Conservation (phyloP, 1,140 invertebrate species). For the Pseudomyrmex cubaensis region DNA sequence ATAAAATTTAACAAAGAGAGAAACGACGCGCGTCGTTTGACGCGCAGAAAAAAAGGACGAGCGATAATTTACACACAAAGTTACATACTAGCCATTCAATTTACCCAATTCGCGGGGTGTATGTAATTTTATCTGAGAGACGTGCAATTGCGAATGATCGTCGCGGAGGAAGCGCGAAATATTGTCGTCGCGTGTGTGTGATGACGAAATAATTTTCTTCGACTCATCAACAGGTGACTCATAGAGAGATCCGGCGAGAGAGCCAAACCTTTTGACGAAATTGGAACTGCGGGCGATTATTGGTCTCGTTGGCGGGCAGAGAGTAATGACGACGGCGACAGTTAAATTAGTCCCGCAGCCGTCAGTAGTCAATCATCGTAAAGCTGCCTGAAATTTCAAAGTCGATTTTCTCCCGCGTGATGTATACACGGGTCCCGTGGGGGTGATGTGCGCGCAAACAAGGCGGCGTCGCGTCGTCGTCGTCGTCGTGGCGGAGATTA, state of each 20-base stretch:
- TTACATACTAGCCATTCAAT: no score
- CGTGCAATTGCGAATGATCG: no score
- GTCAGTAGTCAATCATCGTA: conserved; percentile 24
- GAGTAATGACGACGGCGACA: conserved; percentile 55
- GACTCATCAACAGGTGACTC: conserved; percentile 17
- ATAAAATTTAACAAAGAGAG: background rate
- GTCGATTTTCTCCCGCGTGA: background rate
- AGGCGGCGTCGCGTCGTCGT: no score
- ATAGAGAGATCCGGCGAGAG: background rate
- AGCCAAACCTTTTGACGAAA: conserved; percentile 57
- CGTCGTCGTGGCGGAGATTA: background rate
- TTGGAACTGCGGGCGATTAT: conserved; percentile 66
- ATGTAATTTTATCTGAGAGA: no score
- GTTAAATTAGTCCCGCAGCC: conserved; percentile 59
- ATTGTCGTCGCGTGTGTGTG: no score
- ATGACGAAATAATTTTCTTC: conserved; percentile 17
- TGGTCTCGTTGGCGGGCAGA: conserved; percentile 47
- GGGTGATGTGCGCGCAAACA: no score
- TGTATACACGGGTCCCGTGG: background rate
- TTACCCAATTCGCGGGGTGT: no score
- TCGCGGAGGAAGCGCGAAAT: no score
- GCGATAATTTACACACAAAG: no score
- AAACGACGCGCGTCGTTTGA: background rate
- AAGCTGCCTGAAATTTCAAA: conserved; percentile 26
- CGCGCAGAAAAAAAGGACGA: no score